Percentiles rank a stretch among this genome's conserved stretches.
These are phyloP conservation scores for Habropoda laboriosa DNA, from an alignment of 1,140 invertebrate species.

Conservation along the genomic window DNA sequence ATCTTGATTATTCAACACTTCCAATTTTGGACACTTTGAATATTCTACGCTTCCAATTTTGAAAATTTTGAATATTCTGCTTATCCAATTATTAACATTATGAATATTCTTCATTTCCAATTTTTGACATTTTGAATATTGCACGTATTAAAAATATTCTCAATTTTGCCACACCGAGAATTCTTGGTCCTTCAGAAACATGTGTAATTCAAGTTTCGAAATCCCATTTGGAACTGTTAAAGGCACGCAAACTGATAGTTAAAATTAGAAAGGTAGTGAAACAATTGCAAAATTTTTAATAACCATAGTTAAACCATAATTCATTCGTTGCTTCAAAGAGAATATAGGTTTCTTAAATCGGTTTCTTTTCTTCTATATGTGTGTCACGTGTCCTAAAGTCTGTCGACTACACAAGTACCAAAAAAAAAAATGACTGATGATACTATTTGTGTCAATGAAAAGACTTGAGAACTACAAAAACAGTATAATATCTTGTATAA, in stretches of 20 bases:
- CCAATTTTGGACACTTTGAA: no score
- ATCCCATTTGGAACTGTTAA: background rate
- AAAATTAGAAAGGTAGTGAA: conserved; percentile 1
- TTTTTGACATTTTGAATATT: background rate
- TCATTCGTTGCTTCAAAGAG: background rate
- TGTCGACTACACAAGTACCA: background rate
- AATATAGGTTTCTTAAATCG: background rate
- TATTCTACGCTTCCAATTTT: no score
- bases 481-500: conserved; percentile 4
- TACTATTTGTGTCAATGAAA: conserved; percentile 6
- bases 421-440: conserved; percentile 20
- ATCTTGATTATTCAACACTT: no score
- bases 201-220: conserved; percentile 6
- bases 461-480: background rate
- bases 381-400: background rate
- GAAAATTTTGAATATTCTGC: no score
- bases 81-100: no score
- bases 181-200: background rate
- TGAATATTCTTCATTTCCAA: no score
- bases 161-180: background rate
- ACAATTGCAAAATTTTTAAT: conserved; percentile 15
- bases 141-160: background rate
- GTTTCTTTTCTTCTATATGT: background rate
- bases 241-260: background rate
- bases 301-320: background rate